Percentiles rank a stretch among this genome's conserved stretches.
Evolutionary conservation across 2,888 invertebrate genomes (phyloP).

Genomic region (Ichneumoninae sp.): DNA sequence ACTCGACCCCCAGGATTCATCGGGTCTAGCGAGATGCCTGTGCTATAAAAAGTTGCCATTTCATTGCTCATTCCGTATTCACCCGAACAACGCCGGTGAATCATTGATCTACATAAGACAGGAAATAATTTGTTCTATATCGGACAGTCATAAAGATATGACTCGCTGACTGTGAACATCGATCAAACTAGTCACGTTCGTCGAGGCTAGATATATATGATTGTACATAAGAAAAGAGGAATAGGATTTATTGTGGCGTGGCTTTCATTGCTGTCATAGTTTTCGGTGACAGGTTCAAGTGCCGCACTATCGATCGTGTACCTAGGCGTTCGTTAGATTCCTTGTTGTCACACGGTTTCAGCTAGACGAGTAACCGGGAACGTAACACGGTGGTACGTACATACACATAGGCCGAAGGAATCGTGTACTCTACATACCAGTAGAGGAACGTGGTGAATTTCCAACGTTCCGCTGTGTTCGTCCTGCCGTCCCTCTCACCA

Average conservation of each 20-base stretch:
- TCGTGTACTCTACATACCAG: conserved; percentile 57
- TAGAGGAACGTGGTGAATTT: conserved; percentile 65
- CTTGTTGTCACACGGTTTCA: conserved; percentile 54
- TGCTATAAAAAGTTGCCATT: conserved; percentile 28
- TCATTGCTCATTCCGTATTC: conserved; percentile 56
- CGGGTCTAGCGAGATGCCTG: conserved; percentile 7
- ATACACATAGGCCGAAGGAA: conserved; percentile 62
- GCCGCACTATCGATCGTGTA: conserved; percentile 50
- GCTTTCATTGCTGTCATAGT: neutral
- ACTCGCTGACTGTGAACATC: conserved; percentile 23
- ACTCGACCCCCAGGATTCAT: conserved; percentile 13
- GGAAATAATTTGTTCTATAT: conserved; percentile 49
- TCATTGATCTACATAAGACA: conserved; percentile 50
- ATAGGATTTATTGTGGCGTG: neutral
- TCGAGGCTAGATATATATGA: neutral
- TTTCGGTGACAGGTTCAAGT: conserved; percentile 11
- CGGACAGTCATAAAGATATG: neutral
- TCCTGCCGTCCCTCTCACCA: conserved; percentile 57
- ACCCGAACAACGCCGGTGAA: conserved; percentile 43
- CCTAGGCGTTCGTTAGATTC: conserved; percentile 60
- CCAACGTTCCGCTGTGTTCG: conserved; percentile 60
- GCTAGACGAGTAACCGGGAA: conserved; percentile 47
- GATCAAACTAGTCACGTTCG: conserved; percentile 17
- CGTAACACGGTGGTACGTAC: conserved; percentile 56
- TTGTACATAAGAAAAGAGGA: neutral